Conservation (phyloP, 2,797 vertebrate genomes). For the Fratercula arctica region DNA sequence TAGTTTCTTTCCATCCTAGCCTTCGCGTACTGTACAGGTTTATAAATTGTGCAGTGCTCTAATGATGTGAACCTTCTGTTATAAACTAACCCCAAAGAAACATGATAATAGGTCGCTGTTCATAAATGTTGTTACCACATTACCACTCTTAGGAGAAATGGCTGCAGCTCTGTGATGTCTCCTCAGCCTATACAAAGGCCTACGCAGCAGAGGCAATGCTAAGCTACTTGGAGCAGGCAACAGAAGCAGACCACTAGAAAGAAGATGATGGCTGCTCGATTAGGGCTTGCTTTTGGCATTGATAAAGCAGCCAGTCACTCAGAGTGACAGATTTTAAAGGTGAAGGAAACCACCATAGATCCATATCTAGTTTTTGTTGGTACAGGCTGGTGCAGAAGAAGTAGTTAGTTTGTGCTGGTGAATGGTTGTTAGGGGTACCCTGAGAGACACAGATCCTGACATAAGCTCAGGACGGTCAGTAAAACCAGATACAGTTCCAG, state of each 20-base stretch:
- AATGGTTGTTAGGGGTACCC: not conserved
- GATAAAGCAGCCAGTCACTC: not conserved
- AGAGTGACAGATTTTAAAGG: not conserved
- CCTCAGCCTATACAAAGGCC: not conserved
- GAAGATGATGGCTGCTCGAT: not conserved
- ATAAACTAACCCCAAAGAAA: not conserved
- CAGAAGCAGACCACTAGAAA: not conserved
- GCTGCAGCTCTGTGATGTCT: not conserved
- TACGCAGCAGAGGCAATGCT: not conserved
- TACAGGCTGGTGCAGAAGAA: not conserved
- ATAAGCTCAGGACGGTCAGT: not conserved
- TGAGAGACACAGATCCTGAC: not conserved
- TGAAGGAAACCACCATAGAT: not conserved
- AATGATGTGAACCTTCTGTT: not conserved
- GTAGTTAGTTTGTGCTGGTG: not conserved
- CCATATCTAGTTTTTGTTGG: not conserved
- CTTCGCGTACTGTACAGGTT: not conserved
- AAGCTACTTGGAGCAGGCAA: not conserved
- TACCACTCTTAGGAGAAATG: not conserved
- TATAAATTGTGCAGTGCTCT: not conserved
- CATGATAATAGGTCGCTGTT: rapidly evolving
- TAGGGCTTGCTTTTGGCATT: not conserved
- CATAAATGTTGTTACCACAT: not conserved
- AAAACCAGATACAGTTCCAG: not conserved
- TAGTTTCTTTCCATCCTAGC: not conserved